Evolutionary conservation across 1,140 invertebrate genomes (phyloP), one percentile per base, ranked within the genome.

Genomic region (Daktulosphaira vitifoliae): DNA sequence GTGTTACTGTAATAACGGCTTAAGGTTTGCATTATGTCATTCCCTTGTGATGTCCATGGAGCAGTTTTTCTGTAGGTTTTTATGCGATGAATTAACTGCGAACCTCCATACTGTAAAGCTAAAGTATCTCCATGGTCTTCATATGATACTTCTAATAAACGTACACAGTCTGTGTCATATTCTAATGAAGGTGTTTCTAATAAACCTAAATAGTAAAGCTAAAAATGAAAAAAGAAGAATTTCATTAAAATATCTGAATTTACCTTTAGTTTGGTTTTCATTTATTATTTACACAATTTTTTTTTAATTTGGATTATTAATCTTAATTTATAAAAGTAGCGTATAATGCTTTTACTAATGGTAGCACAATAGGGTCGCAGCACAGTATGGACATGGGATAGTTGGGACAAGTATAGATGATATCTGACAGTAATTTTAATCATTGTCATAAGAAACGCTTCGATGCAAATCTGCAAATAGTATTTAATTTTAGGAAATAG

Each of bases 51-150:
- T 9, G 92, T 95, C 89, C 93, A 96, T 0, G 92, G 91, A 3
- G 93, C 89, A 6, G 91, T 95, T 79, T 98, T 98, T 8, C 92
- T 76, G 72, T 92, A 92, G 0, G 86, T 88, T 76, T 89, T 87
- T 66, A 93, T 92, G 72, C 91, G 80, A 75, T 99, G 97, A 1
- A 99, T 96, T 20, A 99, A 76, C 75, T 99, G 96, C 1, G 95
- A 98, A 0, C 97, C 97, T 11, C 96, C 96, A 76, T 99, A 99
- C 73, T 99, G 97, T 46, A 98, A 75, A 3, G 97, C 96, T 67
- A 99, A 77, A 0, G 93, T 98, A 77, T 99, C 96, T 0, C 97
- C 97, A 74, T 98, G 96, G 78, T 98, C 95, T 77, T 99, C 97
- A 73, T 98, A 99, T 42, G 99, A 75, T 72, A 92, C 91, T 77